Evolutionary conservation across 1,140 invertebrate genomes (phyloP), one percentile per base, ranked within the genome.

Genomic region (Brachionus plicatilis): DNA sequence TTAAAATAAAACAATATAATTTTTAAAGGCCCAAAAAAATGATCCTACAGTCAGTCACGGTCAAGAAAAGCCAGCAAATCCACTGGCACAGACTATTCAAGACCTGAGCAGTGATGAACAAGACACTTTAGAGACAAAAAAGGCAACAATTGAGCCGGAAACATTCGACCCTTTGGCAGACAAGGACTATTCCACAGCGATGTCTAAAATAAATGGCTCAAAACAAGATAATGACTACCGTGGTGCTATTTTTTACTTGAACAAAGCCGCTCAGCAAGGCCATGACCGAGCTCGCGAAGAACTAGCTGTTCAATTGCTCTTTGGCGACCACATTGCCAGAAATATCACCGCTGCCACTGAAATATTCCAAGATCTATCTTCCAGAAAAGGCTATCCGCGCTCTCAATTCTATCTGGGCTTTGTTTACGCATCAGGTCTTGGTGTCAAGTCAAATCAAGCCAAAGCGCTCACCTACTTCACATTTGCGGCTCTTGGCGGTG

Each of bases 391-490:
- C 1, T 91, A 94, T 85, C 92, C 95, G 11, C 94, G 95, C 88
- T 95, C 94, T 79, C 95, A 98, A 90, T 93, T 95, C 14, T 70
- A 70, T 43, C 27, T 84, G 17, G 82, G 53, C 2, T 70, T 79
- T 72, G 20, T 85, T 9, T 76, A 76, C 50, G 33, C 66, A 7
- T 24, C 76, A 70, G 78, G 45, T 66, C 37, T 78, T 1, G 53
- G 76, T 27, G 47, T 84, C 70, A 50, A 29, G 83, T 85, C 72
- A 86, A 68, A 86, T 29, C 85, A 82, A 66, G 85, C 88, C 70
- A 87, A 90, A 89, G 95, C 96, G 3, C 88, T 99, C 12, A 91
- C 98, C 0, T 95, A 98, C 90, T 96, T 96, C 87, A 96, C 94
- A 7, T 92, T 96, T 88, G 94, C 93, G 41, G 94, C 96, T 17